These are phyloP conservation scores for Micronycteris hirsuta DNA, from an alignment of 2,113 vertebrate species.

Conservation along the genomic window DNA sequence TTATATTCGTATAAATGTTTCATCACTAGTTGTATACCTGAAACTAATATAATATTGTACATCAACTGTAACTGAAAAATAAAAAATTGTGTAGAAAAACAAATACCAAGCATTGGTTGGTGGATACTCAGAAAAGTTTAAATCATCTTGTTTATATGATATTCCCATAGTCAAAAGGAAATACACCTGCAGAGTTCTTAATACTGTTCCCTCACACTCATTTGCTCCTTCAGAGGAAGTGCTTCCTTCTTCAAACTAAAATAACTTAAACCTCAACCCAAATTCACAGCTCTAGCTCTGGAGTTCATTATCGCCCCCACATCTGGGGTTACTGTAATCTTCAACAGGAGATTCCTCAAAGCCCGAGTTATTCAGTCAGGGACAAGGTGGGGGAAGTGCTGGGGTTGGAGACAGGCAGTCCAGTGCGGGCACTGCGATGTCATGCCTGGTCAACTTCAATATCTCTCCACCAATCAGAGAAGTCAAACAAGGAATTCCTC, in stretches of 20 bases:
- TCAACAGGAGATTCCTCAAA: neutral
- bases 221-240: neutral
- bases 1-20: neutral
- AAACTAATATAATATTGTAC: neutral
- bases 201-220: neutral
- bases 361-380: neutral
- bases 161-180: neutral
- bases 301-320: neutral
- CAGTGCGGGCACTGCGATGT: neutral
- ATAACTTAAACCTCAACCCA: neutral
- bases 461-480: neutral
- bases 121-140: neutral
- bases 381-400: neutral
- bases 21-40: neutral
- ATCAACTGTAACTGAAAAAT: neutral
- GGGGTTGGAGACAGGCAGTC: neutral
- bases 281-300: neutral
- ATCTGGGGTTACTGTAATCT: neutral
- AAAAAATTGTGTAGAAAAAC: neutral
- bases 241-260: neutral
- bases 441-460: neutral
- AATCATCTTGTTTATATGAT: neutral
- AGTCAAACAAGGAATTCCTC: neutral
- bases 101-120: neutral
- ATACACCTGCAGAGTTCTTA: neutral